phyloP scores from a whole-genome alignment of 2,797 vertebrate genomes.

The Jordanella pulchra region DNA sequence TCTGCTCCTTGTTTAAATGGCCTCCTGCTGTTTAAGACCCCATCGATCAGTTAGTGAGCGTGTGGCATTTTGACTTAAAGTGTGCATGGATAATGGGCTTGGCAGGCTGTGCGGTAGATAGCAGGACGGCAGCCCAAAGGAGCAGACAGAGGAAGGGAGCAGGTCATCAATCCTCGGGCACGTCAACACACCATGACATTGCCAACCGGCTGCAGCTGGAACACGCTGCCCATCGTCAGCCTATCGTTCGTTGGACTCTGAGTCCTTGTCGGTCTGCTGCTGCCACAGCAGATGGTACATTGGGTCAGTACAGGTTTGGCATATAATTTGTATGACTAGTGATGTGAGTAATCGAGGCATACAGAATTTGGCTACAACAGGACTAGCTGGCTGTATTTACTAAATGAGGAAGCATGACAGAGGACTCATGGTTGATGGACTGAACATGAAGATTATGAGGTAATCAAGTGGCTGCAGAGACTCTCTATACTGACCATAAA shows the following conservation, averaged over 20 bases:
- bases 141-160: constrained; percentile 28
- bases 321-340: constrained; percentile 50
- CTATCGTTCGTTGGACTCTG: constrained; percentile 31
- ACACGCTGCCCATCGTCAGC: constrained; percentile 5
- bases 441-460: constrained; percentile 14
- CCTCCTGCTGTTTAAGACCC: constrained; percentile 63
- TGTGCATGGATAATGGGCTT: constrained; percentile 71
- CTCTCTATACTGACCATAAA: constrained; percentile 19
- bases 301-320: constrained; percentile 46
- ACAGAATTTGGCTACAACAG: constrained; percentile 44
- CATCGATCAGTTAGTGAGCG: constrained; percentile 67
- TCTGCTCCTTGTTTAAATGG: constrained; percentile 54
- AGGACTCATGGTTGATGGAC: constrained; percentile 25
- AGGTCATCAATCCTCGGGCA: constrained; percentile 63
- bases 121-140: constrained; percentile 58
- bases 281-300: constrained; percentile 73
- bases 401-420: constrained; percentile 49
- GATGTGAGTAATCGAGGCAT: constrained; percentile 55
- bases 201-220: constrained; percentile 74
- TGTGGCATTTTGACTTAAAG: constrained; percentile 74
- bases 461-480: constrained; percentile 11
- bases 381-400: constrained; percentile 61
- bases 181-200: constrained; percentile 49
- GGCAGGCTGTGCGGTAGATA: constrained; percentile 59
- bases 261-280: constrained; percentile 54